Evolutionary conservation across 1,140 invertebrate genomes (phyloP), one percentile per base, ranked within the genome.

Genomic region (Drosophila simulans): DNA sequence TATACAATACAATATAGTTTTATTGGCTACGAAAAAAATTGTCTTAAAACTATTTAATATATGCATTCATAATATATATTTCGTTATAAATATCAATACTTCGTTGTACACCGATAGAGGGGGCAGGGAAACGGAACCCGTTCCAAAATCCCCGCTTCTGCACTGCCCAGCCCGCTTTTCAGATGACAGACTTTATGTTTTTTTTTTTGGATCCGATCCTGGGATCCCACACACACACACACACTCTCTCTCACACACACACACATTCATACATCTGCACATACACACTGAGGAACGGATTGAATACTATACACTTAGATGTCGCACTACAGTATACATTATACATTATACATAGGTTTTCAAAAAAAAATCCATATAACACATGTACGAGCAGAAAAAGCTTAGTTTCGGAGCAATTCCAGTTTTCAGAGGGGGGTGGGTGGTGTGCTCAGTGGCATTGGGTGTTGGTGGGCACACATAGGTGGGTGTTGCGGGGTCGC

Each of bases 1-100:
- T 49, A 53, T 56, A 37, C 51, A 72, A 66, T 82, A 76, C 63
- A 79, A 76, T 63, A 79, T 62, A 54, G 66, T 65, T 58, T 85
- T 85, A 86, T 80, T 84, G 83, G 79, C 75, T 88, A 86, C 70
- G 59, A 86, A 86, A 86, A 85, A 86, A 86, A 79, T 52, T 66
- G 15, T 34, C 83, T 86, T 86, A 86, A 55, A 82, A 88, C 70
- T 88, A 86, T 58, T 79, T 82, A 86, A 88, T 82, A 86, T 82
- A 74, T 80, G 51, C 22, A 46, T 60, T 45, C 62, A 45, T 56
- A 40, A 59, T 49, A 46, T 59, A 17, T 56, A 53, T 57, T 70
- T 57, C 57, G 42, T 71, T 81, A 70, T 63, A 81, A 78, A 82
- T 82, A 70, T 82, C 74, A 86, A 86, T 86, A 88, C 78, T 88